Evolutionary conservation across 1,140 invertebrate species (phyloP).

Genomic region (Ceratina australensis): DNA sequence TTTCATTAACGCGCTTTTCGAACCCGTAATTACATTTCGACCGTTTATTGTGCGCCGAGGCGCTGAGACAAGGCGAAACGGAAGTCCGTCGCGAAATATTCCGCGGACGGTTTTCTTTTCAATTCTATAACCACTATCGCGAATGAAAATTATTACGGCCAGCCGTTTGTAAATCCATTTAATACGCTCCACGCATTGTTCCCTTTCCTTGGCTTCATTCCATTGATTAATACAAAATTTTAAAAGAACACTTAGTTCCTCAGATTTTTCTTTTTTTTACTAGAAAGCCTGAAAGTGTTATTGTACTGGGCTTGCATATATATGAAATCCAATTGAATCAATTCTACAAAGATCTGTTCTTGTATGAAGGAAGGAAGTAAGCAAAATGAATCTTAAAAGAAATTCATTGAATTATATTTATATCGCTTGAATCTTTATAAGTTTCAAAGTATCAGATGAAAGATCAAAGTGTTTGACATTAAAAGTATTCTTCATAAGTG

Average conservation of each 20-base stretch:
- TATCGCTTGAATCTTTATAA: too few species aligned
- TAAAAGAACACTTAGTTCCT: too few species aligned
- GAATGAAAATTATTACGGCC: background rate
- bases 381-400: too few species aligned
- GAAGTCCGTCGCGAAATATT: slow-evolving; percentile 1
- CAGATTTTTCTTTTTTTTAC: too few species aligned
- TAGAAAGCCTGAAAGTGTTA: too few species aligned
- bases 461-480: too few species aligned
- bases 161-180: background rate
- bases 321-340: too few species aligned
- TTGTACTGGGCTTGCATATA: too few species aligned
- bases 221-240: background rate
- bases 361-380: too few species aligned
- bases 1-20: slow-evolving; percentile 8
- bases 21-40: slow-evolving; percentile 30
- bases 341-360: too few species aligned
- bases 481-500: background rate
- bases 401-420: too few species aligned
- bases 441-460: too few species aligned
- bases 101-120: background rate
- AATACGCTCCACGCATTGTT: background rate
- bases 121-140: slow-evolving; percentile 18
- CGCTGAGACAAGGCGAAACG: background rate
- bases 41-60: slow-evolving; percentile 11
- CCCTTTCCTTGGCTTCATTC: background rate